Conservation (phyloP, 2,113 vertebrate species). For the Tonatia bakeri region DNA sequence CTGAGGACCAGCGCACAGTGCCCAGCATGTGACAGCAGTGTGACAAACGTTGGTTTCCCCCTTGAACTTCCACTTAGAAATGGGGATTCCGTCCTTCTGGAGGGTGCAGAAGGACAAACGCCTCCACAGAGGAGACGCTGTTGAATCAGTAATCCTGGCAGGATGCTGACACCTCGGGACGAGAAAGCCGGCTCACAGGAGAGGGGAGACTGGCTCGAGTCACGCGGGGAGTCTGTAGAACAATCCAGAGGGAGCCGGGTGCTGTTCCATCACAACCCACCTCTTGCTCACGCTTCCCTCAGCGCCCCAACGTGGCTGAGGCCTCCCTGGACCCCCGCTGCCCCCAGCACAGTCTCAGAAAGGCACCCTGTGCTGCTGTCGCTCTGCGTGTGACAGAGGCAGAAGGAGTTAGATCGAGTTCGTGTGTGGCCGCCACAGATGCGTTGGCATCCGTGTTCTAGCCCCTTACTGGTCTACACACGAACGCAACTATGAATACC, state of each 20-base stretch:
- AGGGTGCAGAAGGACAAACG: background rate
- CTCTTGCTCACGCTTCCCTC: no score
- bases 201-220: background rate
- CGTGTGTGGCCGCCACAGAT: accelerated
- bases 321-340: background rate
- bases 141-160: background rate
- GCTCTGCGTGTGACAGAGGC: background rate
- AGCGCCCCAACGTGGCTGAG: background rate
- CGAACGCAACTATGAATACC: no score
- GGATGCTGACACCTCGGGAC: background rate
- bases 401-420: background rate
- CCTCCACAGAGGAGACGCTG: background rate
- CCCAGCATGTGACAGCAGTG: accelerated
- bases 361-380: background rate
- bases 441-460: accelerated
- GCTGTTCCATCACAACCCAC: background rate
- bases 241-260: background rate
- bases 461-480: background rate
- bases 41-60: background rate
- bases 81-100: background rate
- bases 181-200: background rate
- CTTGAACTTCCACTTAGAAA: background rate
- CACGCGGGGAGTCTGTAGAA: background rate
- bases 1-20: background rate
- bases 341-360: background rate